phyloP scores from a whole-genome alignment of 2,797 vertebrate species.

The Phalanger gymnotis region DNA sequence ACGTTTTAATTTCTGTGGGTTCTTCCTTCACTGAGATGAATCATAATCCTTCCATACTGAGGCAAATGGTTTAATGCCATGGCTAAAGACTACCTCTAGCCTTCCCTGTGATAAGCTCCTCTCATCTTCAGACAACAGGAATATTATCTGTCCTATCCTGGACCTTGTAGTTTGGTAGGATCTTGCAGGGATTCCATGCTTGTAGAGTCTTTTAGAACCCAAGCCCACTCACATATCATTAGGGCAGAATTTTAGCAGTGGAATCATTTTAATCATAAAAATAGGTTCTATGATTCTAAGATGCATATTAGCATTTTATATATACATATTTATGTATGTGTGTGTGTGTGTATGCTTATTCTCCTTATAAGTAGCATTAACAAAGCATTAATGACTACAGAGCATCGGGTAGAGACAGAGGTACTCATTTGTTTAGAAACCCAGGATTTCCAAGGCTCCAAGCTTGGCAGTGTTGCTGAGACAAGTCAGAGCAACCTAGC shows the following conservation, averaged over 20 bases:
- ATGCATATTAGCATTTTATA: conserved; percentile 49
- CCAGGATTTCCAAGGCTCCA: conserved; percentile 82
- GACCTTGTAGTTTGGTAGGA: background rate
- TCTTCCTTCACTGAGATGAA: background rate
- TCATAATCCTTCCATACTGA: background rate
- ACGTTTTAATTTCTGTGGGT: background rate
- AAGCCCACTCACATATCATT: background rate
- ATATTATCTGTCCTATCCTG: background rate
- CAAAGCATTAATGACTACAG: conserved; percentile 74
- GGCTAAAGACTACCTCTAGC: background rate
- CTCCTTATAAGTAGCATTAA: conserved; percentile 31
- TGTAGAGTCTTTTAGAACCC: background rate
- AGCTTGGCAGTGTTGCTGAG: conserved; percentile 80
- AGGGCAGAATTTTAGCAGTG: background rate
- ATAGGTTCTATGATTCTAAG: background rate
- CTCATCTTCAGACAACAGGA: background rate
- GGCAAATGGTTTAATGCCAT: background rate
- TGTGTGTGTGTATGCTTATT: background rate
- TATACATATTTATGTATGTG: too few relatives aligned
- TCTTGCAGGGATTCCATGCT: background rate
- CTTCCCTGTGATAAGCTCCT: background rate
- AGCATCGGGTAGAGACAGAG: conserved; percentile 79
- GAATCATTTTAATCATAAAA: conserved; percentile 31
- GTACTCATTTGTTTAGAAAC: conserved; percentile 79
- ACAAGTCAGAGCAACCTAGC: conserved; percentile 71